Evolutionary conservation across 2,888 invertebrate genomes (phyloP), one percentile per base, ranked within the genome.

Genomic region (Stictocephala bisonia): DNA sequence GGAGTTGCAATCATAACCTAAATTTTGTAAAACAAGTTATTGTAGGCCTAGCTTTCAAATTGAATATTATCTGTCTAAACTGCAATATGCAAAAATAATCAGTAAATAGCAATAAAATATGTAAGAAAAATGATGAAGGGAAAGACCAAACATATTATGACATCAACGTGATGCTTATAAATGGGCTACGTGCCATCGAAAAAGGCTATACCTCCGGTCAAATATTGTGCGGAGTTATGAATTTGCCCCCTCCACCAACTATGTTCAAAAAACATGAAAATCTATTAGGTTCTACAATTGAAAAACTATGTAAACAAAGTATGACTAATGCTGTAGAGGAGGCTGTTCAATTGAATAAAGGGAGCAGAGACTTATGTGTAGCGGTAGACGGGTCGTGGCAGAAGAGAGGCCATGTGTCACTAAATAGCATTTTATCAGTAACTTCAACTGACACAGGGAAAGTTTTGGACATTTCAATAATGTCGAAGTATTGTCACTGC

Each of bases 341-440:
- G 26, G 50, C 22, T 51, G 69, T 51, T 15, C 18, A 27, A 4
- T 7, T 3, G 18, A 69, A 69, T 50, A n/a, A 69, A 20, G 50
- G 31, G 6, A 18, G 22, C 20, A 3, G 15, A 9, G 67, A 67
- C 15, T 41, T 67, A 18, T 20, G 41, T 22, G 48, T 40, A 9
- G 40, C 15, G 13, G 41, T 67, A 6, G 48, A 67, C 18, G 67
- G 67, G 41, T 67, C 48, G 22, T 67, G 48, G 67, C 67, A 67
- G 48, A 41, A 44, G 11, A 15, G 68, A 7, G 68, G 68, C n/a
- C 50, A 68, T 68, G 26, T 24, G 11, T 48, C 48, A n/a, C 20
- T 53, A 22, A 69, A 69, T 69, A 51, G 51, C n/a, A 50, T 69
- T 29, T 27, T 69, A 50, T 48, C 68, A 26, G 68, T 44, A 15